Base-by-base conservation (phyloP, 2,797 vertebrate genomes). In the Fistularia commersonii region DNA sequence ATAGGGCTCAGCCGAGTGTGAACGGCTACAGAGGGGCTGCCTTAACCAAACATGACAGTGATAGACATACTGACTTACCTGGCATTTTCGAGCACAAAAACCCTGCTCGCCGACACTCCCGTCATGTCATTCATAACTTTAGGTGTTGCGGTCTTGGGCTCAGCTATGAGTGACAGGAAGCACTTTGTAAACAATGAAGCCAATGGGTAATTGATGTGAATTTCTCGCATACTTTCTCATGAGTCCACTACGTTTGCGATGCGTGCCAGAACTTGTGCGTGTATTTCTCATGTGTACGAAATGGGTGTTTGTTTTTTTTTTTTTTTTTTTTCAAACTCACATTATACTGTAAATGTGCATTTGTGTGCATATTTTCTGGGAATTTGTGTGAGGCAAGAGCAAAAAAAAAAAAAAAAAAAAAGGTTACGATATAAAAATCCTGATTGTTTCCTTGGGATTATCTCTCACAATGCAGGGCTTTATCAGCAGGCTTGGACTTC, bases 391-490 rank as follows among this genome's bases (percentile, higher is more conserved):
- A 64, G 44, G 53, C 61, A 43, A 46, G 44, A 61, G 62, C n/a
- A n/a, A n/a, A n/a, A n/a, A n/a, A n/a, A n/a, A n/a, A n/a, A n/a
- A 59, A 72, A 76, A 59, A 79, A 73, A 72, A 69, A 45, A 56
- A 54, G 48, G 49, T 45, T 11, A 42, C 5, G 7, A 62, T 59
- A 71, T 74, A 69, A 84, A 76, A 82, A 81, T 75, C 60, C 48
- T 62, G 56, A 83, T 82, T 87, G 82, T 81, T 82, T 82, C 69
- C 58, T 61, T 57, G 60, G 80, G 83, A 86, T 85, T 83, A 13
- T 70, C 60, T 61, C 48, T 64, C 61, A 89, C 82, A 87, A 86
- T 85, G 64, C 67, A 42, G 40, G 14, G 65, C 79, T 86, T 77
- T 81, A 86, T 83, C 80, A 70, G 65, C 66, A 39, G 66, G 63